Evolutionary conservation across 2,113 vertebrate genomes (phyloP).

Genomic region (Sander vitreus): DNA sequence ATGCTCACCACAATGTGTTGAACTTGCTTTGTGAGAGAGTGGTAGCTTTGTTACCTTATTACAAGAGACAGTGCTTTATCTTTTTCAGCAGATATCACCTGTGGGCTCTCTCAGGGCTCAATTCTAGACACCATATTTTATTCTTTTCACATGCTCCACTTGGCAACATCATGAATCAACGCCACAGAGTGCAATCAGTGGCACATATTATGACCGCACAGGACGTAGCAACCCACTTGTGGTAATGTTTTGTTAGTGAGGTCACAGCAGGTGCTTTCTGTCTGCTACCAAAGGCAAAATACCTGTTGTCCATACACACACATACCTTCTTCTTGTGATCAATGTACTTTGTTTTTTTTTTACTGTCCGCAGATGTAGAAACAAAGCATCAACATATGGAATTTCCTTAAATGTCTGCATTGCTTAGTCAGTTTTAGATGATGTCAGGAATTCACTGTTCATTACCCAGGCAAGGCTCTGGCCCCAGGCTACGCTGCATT

Average conservation of each 20-base stretch:
- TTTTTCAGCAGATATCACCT: conserved; percentile 67
- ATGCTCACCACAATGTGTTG: neutral
- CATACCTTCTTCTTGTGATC: neutral
- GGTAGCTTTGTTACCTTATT: conserved; percentile 30
- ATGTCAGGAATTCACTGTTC: conserved; percentile 44
- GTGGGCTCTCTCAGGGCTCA: conserved; percentile 66
- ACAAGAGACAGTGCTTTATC: conserved; percentile 67
- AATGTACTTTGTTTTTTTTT: conserved; percentile 4
- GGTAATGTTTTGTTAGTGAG: conserved; percentile 26
- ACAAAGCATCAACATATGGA: conserved; percentile 11
- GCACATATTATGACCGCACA: conserved; percentile 1
- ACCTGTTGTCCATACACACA: neutral
- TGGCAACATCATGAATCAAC: conserved; percentile 74
- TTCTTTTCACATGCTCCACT: conserved; percentile 60
- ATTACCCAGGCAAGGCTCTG: conserved; percentile 27
- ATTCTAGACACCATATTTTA: conserved; percentile 54
- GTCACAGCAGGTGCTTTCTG: conserved; percentile 20
- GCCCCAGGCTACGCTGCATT: conserved; percentile 24
- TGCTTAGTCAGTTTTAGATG: conserved; percentile 27
- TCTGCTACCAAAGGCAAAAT: conserved; percentile 16
- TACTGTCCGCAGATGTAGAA: conserved; percentile 20
- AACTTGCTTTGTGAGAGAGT: conserved; percentile 25
- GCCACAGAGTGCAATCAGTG: conserved; percentile 11
- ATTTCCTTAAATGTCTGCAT: conserved; percentile 12
- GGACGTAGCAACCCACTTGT: conserved; percentile 35